These are phyloP conservation scores for Oxyura jamaicensis DNA, from an alignment of 2,113 vertebrate genomes.

Conservation along the genomic window DNA sequence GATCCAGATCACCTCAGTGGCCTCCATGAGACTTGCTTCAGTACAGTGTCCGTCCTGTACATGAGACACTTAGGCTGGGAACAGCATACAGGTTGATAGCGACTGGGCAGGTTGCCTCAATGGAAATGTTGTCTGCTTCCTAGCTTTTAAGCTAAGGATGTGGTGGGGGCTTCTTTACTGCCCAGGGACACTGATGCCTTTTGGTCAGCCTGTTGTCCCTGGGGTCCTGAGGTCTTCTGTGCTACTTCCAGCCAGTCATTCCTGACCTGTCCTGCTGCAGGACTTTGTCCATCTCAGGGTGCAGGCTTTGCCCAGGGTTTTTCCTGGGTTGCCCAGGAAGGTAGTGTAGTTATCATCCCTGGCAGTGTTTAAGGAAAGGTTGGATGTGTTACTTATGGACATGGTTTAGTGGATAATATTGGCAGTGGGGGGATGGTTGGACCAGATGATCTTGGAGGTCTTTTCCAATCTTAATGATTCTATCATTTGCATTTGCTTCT, in stretches of 20 bases:
- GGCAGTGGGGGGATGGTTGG: too few species aligned
- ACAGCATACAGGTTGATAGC: not conserved
- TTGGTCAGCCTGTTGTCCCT: accelerated
- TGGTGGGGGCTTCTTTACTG: accelerated
- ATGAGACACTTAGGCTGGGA: not conserved
- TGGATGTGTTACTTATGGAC: too few species aligned
- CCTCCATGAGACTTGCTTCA: not conserved
- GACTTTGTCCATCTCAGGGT: not conserved
- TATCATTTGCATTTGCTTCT: too few species aligned
- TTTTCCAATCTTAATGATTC: too few species aligned
- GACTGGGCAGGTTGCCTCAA: not conserved
- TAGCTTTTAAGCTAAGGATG: not conserved
- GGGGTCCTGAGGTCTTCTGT: not conserved
- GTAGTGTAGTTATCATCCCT: too few species aligned
- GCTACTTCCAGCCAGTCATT: not conserved
- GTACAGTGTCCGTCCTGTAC: not conserved
- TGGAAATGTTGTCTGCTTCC: not conserved
- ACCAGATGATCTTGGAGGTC: too few species aligned
- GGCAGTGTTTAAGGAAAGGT: too few species aligned
- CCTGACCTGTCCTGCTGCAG: not conserved
- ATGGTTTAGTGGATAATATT: too few species aligned
- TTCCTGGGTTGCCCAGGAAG: too few species aligned
- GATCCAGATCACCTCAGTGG: accelerated
- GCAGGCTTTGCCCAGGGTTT: not conserved
- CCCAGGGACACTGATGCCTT: accelerated